Conservation (phyloP, 2,113 vertebrate genomes). For the Syngnathus floridae region DNA sequence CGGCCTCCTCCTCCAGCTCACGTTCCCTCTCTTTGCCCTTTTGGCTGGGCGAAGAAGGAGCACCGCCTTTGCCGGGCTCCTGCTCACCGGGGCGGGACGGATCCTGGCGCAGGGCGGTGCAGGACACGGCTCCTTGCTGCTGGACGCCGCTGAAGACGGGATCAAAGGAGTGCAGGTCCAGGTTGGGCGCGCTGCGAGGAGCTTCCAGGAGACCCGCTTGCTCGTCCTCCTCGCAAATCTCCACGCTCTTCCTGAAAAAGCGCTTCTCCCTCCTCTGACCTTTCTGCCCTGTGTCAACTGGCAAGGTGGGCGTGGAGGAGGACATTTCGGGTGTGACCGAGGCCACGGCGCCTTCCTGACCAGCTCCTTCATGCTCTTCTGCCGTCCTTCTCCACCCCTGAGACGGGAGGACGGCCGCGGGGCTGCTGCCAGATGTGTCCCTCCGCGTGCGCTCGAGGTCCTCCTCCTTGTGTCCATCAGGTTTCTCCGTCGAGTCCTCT, state of each 20-base stretch:
- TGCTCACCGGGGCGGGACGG: conserved; percentile 30
- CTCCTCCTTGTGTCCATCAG: conserved; percentile 73
- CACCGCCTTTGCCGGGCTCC: conserved; percentile 52
- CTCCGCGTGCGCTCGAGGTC: conserved; percentile 50
- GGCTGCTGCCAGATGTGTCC: conserved; percentile 56
- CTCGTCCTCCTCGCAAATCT: conserved; percentile 81
- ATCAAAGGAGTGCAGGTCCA: conserved; percentile 60
- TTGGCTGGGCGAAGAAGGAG: conserved; percentile 39
- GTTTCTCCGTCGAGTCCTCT: conserved; percentile 82
- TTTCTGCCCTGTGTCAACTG: conserved; percentile 53
- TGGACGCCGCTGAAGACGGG: conserved; percentile 59
- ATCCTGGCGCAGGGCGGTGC: conserved; percentile 48
- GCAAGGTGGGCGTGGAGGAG: conserved; percentile 48
- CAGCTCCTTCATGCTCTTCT: conserved; percentile 48
- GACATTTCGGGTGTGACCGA: conserved; percentile 37
- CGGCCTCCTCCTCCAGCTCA: conserved; percentile 87
- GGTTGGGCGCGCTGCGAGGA: conserved; percentile 59
- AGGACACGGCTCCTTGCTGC: conserved; percentile 46
- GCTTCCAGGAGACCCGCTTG: conserved; percentile 46
- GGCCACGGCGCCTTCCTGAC: conserved; percentile 43
- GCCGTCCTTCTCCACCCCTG: conserved; percentile 35
- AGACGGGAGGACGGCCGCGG: conserved; percentile 57
- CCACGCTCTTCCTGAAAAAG: conserved; percentile 85
- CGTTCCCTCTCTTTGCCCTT: conserved; percentile 71
- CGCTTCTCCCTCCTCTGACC: conserved; percentile 76